Conservation (phyloP, 1,140 invertebrate species). For the Reticulitermes speratus region DNA sequence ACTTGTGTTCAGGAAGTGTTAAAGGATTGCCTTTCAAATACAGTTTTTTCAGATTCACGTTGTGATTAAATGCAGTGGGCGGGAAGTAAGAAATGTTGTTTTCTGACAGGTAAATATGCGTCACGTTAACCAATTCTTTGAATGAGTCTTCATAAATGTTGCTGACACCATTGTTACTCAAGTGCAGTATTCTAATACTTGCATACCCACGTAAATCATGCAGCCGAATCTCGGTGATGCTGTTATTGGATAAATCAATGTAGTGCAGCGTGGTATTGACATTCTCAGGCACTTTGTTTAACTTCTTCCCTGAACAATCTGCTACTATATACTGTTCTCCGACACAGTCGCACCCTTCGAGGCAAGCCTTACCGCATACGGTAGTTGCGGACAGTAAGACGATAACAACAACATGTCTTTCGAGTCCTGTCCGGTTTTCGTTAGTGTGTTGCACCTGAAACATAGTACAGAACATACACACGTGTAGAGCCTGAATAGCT, state of each 20-base stretch:
- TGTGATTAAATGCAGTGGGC: background rate
- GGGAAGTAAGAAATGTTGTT: background rate
- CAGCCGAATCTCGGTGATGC: background rate
- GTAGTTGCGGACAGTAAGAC: background rate
- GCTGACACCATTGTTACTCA: background rate
- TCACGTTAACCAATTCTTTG: background rate
- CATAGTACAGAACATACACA: too few species aligned
- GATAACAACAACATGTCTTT: too few species aligned
- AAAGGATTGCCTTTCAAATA: constrained; percentile 1
- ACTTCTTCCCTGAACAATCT: background rate
- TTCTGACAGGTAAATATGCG: background rate
- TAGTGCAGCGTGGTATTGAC: background rate
- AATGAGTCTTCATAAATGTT: background rate
- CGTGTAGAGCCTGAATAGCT: too few species aligned
- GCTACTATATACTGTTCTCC: background rate
- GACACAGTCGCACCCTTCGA: background rate
- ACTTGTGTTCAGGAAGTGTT: background rate
- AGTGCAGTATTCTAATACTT: background rate
- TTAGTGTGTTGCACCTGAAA: too few species aligned
- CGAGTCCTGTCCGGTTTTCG: too few species aligned
- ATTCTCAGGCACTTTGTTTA: background rate
- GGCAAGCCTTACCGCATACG: background rate
- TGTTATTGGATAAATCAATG: background rate
- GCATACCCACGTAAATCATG: background rate
- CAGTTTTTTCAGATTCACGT: background rate